A percentile compares a stretch with the other conserved stretches of the same genome.
These are phyloP conservation scores for Hoplostethus atlanticus DNA, from an alignment of 2,797 vertebrate species.

Conservation along the genomic window DNA sequence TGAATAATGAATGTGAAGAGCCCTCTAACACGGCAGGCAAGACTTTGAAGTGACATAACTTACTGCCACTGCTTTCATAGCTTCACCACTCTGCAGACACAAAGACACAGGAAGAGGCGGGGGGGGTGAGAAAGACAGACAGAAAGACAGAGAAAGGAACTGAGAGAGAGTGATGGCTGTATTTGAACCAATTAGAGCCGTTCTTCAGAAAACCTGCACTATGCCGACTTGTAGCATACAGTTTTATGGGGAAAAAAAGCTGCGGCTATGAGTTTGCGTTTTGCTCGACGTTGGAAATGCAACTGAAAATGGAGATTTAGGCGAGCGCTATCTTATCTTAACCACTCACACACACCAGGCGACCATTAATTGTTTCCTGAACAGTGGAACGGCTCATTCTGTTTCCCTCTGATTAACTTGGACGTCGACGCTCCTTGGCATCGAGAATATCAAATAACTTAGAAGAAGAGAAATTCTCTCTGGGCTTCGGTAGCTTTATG, in stretches of 20 bases:
- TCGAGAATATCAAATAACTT: slow-evolving; percentile 52
- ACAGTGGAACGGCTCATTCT: not conserved
- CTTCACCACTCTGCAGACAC: slow-evolving; percentile 62
- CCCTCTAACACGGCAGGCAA: slow-evolving; percentile 77
- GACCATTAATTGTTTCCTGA: not conserved
- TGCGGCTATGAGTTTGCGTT: not conserved
- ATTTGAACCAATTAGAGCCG: slow-evolving; percentile 44
- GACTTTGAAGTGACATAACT: slow-evolving; percentile 85
- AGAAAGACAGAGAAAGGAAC: not conserved
- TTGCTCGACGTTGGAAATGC: slow-evolving; percentile 8
- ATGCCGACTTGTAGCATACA: slow-evolving; percentile 33
- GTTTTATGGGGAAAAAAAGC: not conserved
- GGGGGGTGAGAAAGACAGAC: slow-evolving; percentile 11
- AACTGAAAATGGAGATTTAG: slow-evolving; percentile 24
- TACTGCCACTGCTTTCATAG: slow-evolving; percentile 74
- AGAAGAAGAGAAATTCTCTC: slow-evolving; percentile 36
- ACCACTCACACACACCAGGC: slow-evolving; percentile 1
- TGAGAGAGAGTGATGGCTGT: slow-evolving; percentile 50
- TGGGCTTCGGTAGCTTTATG: slow-evolving; percentile 40
- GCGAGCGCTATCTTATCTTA: not conserved
- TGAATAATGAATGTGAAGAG: slow-evolving; percentile 83
- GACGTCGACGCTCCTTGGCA: slow-evolving; percentile 34
- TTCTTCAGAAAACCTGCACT: slow-evolving; percentile 21
- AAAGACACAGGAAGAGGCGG: slow-evolving; percentile 57
- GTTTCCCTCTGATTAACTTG: slow-evolving; percentile 45